A percentile compares a stretch with the other conserved stretches of the same genome.
phyloP scores from a whole-genome alignment of 2,888 invertebrate species.

The Anoncus sp. region DNA sequence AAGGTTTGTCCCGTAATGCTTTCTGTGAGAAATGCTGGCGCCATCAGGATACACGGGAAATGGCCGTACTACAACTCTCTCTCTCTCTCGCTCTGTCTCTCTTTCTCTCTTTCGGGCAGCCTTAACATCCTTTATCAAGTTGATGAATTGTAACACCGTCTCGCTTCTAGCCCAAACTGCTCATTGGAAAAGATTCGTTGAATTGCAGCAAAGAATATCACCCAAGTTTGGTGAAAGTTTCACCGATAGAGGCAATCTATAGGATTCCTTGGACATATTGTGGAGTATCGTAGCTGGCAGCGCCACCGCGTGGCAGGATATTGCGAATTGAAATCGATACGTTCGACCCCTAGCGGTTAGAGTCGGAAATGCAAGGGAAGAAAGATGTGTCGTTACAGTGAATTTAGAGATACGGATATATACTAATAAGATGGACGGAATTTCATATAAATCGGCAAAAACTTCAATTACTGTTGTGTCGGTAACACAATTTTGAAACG shows the following conservation, averaged over 20 bases:
- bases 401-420: neutral
- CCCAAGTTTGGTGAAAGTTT: constrained; percentile 7
- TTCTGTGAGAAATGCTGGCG: constrained; percentile 33
- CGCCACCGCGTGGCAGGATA: neutral
- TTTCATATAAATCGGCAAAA: neutral
- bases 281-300: constrained; percentile 4
- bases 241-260: constrained; percentile 2
- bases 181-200: constrained; percentile 19
- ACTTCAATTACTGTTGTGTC: no score
- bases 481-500: no score
- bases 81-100: constrained; percentile 28
- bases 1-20: constrained; percentile 57
- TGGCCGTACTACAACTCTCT: neutral
- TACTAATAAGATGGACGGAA: neutral
- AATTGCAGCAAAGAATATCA: constrained; percentile 20
- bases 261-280: constrained; percentile 16
- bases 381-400: neutral
- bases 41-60: constrained; percentile 40
- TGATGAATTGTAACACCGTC: constrained; percentile 49
- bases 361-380: neutral
- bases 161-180: constrained; percentile 28
- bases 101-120: constrained; percentile 38
- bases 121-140: constrained; percentile 45
- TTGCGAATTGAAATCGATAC: constrained; percentile 14
- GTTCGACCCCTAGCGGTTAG: neutral